Conservation (phyloP, 2,113 vertebrate genomes). For the Alexandromys fortis region DNA sequence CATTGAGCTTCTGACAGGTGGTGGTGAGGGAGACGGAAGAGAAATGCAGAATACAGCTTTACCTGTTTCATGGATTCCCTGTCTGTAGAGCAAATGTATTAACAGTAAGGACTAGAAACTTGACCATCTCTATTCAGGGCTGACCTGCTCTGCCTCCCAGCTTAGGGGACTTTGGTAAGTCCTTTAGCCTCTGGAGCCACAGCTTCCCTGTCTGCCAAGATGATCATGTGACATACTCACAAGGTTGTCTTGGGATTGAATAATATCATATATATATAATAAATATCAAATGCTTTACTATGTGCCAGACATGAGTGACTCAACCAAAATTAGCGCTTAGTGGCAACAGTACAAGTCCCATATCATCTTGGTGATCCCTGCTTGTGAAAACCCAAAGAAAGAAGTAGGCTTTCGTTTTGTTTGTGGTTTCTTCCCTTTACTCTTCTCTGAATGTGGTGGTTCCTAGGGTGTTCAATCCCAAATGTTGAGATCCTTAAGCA, state of each 20-base stretch:
- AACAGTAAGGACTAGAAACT: background rate
- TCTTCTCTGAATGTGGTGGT: background rate
- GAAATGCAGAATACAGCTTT: background rate
- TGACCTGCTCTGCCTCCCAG: background rate
- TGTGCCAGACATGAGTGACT: background rate
- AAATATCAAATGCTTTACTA: background rate
- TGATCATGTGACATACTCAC: background rate
- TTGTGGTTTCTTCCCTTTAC: slow-evolving; percentile 16
- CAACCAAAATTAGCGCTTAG: background rate
- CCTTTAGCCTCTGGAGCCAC: background rate
- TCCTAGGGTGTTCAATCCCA: background rate
- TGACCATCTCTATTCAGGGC: background rate
- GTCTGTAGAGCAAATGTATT: background rate
- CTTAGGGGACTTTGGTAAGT: background rate
- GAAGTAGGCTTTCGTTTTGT: background rate
- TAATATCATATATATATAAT: background rate
- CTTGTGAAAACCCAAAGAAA: slow-evolving; percentile 17
- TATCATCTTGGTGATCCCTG: background rate
- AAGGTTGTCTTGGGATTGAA: background rate
- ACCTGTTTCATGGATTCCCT: background rate
- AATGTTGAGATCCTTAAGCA: slow-evolving; percentile 27
- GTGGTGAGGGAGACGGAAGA: slow-evolving; percentile 9
- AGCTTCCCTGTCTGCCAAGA: background rate
- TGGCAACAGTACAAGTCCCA: background rate
- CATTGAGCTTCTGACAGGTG: background rate